Evolutionary conservation across 2,888 invertebrate species (phyloP).

Genomic region (Lasioglossum marginatum): DNA sequence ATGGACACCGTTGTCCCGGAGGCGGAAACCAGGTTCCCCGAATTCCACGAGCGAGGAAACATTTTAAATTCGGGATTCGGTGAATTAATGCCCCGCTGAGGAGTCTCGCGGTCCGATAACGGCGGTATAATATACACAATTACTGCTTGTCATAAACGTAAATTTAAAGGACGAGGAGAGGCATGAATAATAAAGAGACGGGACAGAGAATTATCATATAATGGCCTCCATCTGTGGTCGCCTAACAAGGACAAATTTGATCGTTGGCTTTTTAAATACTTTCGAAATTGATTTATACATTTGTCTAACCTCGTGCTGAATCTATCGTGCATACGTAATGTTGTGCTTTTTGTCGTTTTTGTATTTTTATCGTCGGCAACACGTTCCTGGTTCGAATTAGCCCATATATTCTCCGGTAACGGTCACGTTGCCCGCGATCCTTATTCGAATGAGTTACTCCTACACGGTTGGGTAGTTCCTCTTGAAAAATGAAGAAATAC

Average conservation of each 20-base stretch:
- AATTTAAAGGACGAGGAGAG: slow-evolving; percentile 5
- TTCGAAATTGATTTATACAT: slow-evolving; percentile 22
- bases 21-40: background rate
- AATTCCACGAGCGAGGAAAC: background rate
- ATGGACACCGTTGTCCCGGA: background rate
- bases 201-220: slow-evolving; percentile 32
- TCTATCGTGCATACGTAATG: background rate
- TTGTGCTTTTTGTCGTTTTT: background rate
- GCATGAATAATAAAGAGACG: slow-evolving; percentile 31
- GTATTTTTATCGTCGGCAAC: background rate
- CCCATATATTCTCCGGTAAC: slow-evolving; percentile 8
- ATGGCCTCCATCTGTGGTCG: slow-evolving; percentile 12
- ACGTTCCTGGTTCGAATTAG: background rate
- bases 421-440: background rate
- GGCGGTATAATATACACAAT: slow-evolving; percentile 27
- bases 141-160: slow-evolving; percentile 7
- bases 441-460: slow-evolving; percentile 14
- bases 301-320: background rate
- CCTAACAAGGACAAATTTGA: slow-evolving; percentile 33
- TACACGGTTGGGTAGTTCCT: background rate
- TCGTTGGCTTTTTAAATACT: slow-evolving; percentile 12
- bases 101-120: background rate
- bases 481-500: background rate
- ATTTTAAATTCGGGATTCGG: slow-evolving; percentile 10
- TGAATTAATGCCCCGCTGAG: slow-evolving; percentile 5